A percentile compares a stretch with the other conserved stretches of the same genome.
Conservation (phyloP, 1,140 invertebrate genomes). For the Oryctes rhinoceros region DNA sequence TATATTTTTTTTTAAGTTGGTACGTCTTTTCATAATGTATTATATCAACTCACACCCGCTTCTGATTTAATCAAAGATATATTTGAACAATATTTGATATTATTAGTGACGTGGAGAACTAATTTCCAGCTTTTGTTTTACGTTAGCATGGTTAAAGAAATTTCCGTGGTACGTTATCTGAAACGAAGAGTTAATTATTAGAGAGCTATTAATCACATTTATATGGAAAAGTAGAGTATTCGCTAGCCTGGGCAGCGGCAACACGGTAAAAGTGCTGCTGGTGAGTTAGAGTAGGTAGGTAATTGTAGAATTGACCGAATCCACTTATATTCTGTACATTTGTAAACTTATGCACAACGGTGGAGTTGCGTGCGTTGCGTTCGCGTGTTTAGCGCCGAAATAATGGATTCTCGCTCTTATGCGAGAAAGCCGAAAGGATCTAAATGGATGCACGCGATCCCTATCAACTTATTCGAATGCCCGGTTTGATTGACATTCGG, state of each 20-base stretch:
- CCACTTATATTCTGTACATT: conserved; percentile 38
- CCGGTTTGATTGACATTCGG: conserved; percentile 46
- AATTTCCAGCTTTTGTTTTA: too few relatives aligned
- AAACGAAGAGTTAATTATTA: conserved; percentile 11
- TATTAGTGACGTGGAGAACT: too few relatives aligned
- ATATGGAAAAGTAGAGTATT: not conserved
- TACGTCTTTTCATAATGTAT: too few relatives aligned
- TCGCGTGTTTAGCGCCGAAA: conserved; percentile 41
- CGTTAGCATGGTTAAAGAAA: too few relatives aligned
- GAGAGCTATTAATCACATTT: conserved; percentile 29
- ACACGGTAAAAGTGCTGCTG: not conserved
- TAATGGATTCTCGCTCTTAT: conserved; percentile 39
- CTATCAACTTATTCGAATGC: conserved; percentile 43
- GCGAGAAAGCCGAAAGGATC: not conserved
- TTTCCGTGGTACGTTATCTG: not conserved
- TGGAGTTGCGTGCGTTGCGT: conserved; percentile 42
- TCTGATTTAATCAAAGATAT: too few relatives aligned
- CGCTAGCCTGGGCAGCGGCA: not conserved
- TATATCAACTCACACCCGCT: too few relatives aligned
- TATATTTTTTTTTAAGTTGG: too few relatives aligned
- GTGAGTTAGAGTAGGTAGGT: conserved; percentile 2
- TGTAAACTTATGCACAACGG: conserved; percentile 44
- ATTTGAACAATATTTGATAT: too few relatives aligned
- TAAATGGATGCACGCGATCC: conserved; percentile 40
- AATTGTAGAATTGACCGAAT: conserved; percentile 43